A percentile compares a stretch with the other conserved stretches of the same genome.
These are phyloP conservation scores for Sebastes kiyomatsui DNA, from an alignment of 2,797 vertebrate genomes.

Conservation along the genomic window DNA sequence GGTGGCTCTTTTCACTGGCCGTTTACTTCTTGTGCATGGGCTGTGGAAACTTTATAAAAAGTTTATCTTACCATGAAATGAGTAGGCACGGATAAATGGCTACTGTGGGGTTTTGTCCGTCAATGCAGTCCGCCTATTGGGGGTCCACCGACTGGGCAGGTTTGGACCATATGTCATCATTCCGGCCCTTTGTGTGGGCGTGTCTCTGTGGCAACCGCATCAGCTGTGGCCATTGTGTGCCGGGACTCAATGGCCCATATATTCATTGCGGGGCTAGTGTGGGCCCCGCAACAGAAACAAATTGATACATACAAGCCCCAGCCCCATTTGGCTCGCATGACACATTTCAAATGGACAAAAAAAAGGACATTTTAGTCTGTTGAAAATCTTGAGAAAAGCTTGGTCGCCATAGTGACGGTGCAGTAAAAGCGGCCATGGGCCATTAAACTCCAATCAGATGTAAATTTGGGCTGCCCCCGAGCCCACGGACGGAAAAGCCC, in stretches of 20 bases:
- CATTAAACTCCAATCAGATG: slow-evolving; percentile 96
- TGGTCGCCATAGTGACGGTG: slow-evolving; percentile 85
- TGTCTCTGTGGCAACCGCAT: slow-evolving; percentile 92
- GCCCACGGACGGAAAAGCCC: slow-evolving; percentile 75
- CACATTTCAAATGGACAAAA: slow-evolving; percentile 89
- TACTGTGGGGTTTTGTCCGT: slow-evolving; percentile 83
- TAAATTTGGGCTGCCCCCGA: slow-evolving; percentile 87
- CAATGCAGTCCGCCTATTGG: slow-evolving; percentile 84
- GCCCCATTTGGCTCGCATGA: slow-evolving; percentile 87
- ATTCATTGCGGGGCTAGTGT: slow-evolving; percentile 89
- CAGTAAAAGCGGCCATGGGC: slow-evolving; percentile 84
- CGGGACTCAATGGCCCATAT: slow-evolving; percentile 88
- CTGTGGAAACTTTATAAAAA: slow-evolving; percentile 82
- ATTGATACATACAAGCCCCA: slow-evolving; percentile 93
- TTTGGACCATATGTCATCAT: slow-evolving; percentile 95
- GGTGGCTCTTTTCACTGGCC: slow-evolving; percentile 81
- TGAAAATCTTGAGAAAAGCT: slow-evolving; percentile 94
- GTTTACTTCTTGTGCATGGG: slow-evolving; percentile 78
- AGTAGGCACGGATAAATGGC: slow-evolving; percentile 85
- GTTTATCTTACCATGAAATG: slow-evolving; percentile 89
- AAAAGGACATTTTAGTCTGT: slow-evolving; percentile 90
- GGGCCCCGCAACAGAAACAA: slow-evolving; percentile 91
- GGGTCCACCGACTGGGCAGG: slow-evolving; percentile 86
- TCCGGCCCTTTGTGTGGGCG: slow-evolving; percentile 84
- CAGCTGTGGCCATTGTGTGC: slow-evolving; percentile 87